Conservation (phyloP, 2,113 vertebrate species). For the Heliornis fulica region DNA sequence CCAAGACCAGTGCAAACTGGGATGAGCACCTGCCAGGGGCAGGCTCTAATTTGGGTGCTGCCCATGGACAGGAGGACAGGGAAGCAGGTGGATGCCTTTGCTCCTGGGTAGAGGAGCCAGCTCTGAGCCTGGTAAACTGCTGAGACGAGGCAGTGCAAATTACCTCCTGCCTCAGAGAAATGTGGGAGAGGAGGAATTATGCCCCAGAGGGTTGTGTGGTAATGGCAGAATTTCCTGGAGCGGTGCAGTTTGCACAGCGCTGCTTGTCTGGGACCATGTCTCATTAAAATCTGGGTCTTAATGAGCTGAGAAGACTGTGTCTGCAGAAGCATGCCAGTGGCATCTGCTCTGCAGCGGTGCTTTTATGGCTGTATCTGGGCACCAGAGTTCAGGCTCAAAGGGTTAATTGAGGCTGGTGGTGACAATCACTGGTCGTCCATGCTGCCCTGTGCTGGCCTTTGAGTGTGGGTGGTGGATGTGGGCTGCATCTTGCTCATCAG, state of each 20-base stretch:
- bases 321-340: background rate
- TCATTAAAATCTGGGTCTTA: slow-evolving; percentile 10
- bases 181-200: background rate
- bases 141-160: background rate
- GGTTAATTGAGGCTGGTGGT: background rate
- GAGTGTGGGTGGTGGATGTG: background rate
- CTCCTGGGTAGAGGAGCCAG: background rate
- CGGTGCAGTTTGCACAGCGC: background rate
- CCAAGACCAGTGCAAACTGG: background rate
- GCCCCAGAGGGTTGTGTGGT: background rate
- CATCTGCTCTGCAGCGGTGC: background rate
- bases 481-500: background rate
- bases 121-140: background rate
- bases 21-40: background rate
- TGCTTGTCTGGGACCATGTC: background rate
- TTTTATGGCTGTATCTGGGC: background rate
- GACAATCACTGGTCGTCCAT: background rate
- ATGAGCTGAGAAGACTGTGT: background rate
- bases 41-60: background rate
- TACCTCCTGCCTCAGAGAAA: background rate
- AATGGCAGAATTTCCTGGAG: background rate
- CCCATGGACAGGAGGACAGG: background rate
- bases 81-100: background rate
- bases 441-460: background rate
- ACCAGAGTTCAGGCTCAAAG: background rate